phyloP scores from a whole-genome alignment of 2,113 vertebrate species.

The Fulica atra region DNA sequence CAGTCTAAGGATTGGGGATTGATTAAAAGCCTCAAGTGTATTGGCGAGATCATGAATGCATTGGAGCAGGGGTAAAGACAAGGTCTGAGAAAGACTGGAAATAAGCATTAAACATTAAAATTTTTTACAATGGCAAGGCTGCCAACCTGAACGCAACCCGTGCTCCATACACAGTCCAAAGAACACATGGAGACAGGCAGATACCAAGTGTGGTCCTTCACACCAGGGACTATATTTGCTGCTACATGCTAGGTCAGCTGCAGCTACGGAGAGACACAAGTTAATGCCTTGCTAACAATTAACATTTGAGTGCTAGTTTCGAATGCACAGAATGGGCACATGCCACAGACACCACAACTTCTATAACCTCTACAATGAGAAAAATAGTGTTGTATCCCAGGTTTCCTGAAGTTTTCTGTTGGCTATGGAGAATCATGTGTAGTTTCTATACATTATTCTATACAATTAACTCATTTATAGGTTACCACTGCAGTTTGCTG shows the following conservation, averaged over 20 bases:
- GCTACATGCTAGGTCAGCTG: background rate
- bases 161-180: background rate
- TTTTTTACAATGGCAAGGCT: background rate
- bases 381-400: accelerated
- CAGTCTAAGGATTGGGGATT: background rate
- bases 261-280: background rate
- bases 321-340: background rate
- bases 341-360: background rate
- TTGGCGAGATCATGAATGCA: background rate
- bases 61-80: background rate
- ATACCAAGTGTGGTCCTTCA: background rate
- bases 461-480: background rate
- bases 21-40: background rate
- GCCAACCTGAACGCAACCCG: background rate
- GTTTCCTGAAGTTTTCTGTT: background rate
- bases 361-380: background rate
- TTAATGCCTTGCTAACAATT: background rate
- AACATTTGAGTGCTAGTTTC: background rate
- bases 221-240: background rate
- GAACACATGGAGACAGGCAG: background rate
- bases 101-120: background rate
- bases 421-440: background rate
- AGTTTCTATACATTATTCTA: background rate
- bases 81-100: background rate
- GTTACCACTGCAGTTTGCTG: background rate